Base-by-base conservation (phyloP, 2,113 vertebrate genomes). In the Melanerpes formicivorus region DNA sequence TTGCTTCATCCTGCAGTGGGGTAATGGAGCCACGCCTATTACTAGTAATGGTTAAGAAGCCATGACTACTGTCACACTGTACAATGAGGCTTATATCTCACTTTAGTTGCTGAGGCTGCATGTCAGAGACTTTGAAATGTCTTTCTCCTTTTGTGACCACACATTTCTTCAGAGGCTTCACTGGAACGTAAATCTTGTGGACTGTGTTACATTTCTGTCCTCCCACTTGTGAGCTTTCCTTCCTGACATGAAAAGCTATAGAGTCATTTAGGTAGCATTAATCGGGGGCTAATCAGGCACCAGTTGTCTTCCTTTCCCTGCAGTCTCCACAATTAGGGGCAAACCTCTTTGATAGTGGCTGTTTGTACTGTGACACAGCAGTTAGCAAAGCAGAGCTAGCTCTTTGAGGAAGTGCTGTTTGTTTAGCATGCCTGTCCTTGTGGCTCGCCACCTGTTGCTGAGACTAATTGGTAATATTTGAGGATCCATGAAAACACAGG, bases 41-140 rank as follows among this genome's bases (percentile, higher is more conserved):
- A 94, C 92, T 81, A 87, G 34, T 92, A 95, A 94, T 83, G 85
- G 93, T 52, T 63, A 75, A 86, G 74, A 90, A 73, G 59, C 50
- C 30, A 1, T 80, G 84, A 75, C 65, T 81, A 13, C 40, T 52
- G 76, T 60, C 79, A 66, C 17, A 4, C 77, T 75, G 9, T 19
- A 50, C 30, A 59, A 11, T 0, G 6, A 63, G 66, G 14, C 44
- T 90, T 44, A 2, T 32, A 37, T 85, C 87, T 83, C 80, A 14
- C 72, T 82, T 73, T 7, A 64, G 46, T 37, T 75, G 76, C 83
- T 83, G 63, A 90, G 77, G 23, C 76, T 91, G 83, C 63, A 9
- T 22, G 75, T 94, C 77, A 62, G 72, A 88, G 60, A 32, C 84
- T 85, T 85, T n/a, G 13, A 44, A 87, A 77, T 60, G 70, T 52